Base-by-base conservation (phyloP, 1,140 invertebrate genomes). In the Saccostrea cuccullata region DNA sequence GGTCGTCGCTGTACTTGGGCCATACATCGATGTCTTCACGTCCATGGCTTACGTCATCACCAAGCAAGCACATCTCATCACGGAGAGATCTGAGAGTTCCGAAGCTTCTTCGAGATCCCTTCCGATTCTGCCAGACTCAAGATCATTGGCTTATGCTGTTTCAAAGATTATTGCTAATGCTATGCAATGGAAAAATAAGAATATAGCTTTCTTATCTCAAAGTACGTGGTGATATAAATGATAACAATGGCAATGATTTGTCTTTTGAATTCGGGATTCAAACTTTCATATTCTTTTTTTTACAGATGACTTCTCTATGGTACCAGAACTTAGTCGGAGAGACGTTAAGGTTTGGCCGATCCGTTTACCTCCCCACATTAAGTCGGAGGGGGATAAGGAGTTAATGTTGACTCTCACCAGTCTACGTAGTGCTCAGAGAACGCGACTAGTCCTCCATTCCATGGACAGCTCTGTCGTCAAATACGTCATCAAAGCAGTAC, bases 41-140 rank as follows among this genome's bases (percentile, higher is more conserved):
- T 94, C 93, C 36, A 92, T 91, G 55, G 90, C 92, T 12, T 94
- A 94, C 88, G 93, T 94, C 87, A 94, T 94, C 30, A 83, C 87
- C 4, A 87, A 92, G 12, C 93, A 93, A 85, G 86, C 89, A n/a
- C 93, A 93, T 87, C 87, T 94, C 47, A 91, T 93, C 77, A 94
- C 93, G 36, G 92, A 92, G 87, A 89, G 90, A 4, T 90, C 90
- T 55, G 86, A 88, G 13, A 88, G 90, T 15, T 86, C 91, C 11
- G 90, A 92, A 8, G 83, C 90, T n/a, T 91, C 91, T 2, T 77
- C 83, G 12, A 88, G 91, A 70, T 90, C 91, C 4, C 89, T 93
- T n/a, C 91, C 93, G 12, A 90, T 94, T 23, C 82, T 93, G 13
- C 93, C 93, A 1, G 90, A 91, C 64, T 86, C 87, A 6, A 89